Base-by-base conservation (phyloP, 1,140 invertebrate species). In the Drosophila teissieri region DNA sequence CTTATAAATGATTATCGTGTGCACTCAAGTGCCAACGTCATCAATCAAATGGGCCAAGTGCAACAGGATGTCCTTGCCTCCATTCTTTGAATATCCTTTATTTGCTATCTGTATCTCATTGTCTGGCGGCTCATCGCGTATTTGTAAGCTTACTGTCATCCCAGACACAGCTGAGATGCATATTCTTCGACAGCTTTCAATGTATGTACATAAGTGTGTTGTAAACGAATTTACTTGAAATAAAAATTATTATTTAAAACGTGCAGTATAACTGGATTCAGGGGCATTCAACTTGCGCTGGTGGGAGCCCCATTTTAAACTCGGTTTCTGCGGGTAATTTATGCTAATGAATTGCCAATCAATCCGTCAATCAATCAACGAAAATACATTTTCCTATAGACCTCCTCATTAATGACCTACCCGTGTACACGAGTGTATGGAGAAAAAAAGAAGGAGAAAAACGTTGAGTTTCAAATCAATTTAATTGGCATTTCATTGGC, bases 1-100 rank as follows among this genome's bases (percentile, higher is more conserved):
- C 80, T 64, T 82, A 82, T 64, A 82, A 82, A 82, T 82, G 80
- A 82, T 82, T 82, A 82, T 78, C 80, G 58, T 82, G 79, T 77
- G 79, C 79, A 82, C 67, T 78, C 78, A 60, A 73, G 73, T 82
- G 80, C 73, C 61, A 79, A 57, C 54, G 78, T 79, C 80, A 83
- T 83, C 80, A 83, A 83, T 83, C 80, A 83, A 84, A 44, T 34
- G 57, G 42, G 2, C 40, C 54, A 27, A 83, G 62, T 85, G 76
- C 80, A 83, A 82, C 79, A 82, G 79, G 79, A 81, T 70, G 61
- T 31, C 37, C 19, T 10, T 2, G 8, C 34, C 15, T 24, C 19
- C 31, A 34, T 6, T 14, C 10, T 12, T 6, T 19, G 5, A 19
- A 36, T 11, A 36, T 51, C 46, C 36, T 14, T 17, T 27, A 14